Evolutionary conservation across 2,113 vertebrate species (phyloP), one percentile per base, ranked within the genome.

Genomic region (Serilophus lunatus): DNA sequence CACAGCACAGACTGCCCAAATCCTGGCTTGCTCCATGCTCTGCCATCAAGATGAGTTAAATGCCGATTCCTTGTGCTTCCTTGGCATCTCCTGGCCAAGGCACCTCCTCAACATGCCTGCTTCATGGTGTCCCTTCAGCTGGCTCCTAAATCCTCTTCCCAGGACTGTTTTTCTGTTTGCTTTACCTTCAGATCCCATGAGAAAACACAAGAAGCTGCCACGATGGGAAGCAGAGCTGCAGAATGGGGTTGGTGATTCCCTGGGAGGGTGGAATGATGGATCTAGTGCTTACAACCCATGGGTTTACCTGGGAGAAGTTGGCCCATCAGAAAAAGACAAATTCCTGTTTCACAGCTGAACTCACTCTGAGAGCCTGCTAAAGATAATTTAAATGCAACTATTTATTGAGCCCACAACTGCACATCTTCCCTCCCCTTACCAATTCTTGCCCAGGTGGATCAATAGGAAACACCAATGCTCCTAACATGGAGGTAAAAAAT

Each of bases 1-100:
- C 59, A 53, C 12, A 70, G 63, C 44, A 44, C 17, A 57, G 59
- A 42, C 16, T 56, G 47, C 38, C 78, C 51, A 35, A 7, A 29
- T 26, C 64, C 49, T 53, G 53, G 36, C 22, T 25, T 31, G 7
- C 25, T 53, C 40, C 36, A 20, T 0, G 0, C 26, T 12, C 24
- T 61, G 18, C 31, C 61, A 72, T 36, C 50, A 42, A 28, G 16
- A 22, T 7, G 5, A 82, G 40, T 64, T 56, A 60, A 88, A 89
- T 2, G 1, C 16, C 59, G 57, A 22, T 40, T 84, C 78, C 12
- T 35, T 1, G 1, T 45, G 60, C 28, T 28, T 47, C 45, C 24
- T 53, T 10, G 1, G 56, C 18, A 50, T 9, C 61, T 82, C 47
- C 51, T 29, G 15, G 25, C 25, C 63, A 69, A 59, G n/a, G 20